These are phyloP conservation scores for Cheilosia grossa DNA, from an alignment of 2,888 invertebrate genomes.

Conservation along the genomic window DNA sequence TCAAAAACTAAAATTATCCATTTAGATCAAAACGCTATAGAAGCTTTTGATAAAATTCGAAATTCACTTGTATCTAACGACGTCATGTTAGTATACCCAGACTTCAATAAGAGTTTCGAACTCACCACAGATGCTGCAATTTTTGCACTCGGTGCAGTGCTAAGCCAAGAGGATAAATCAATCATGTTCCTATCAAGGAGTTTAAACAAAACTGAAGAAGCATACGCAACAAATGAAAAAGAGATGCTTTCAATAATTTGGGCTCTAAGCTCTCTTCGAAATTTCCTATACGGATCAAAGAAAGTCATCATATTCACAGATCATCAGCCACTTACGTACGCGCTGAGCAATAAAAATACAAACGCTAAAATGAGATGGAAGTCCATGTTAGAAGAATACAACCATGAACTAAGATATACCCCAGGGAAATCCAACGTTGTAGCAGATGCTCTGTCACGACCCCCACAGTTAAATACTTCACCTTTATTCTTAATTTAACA, in stretches of 20 bases:
- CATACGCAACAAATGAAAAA: conserved; percentile 29
- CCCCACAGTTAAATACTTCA: neutral
- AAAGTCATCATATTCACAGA: conserved; percentile 59
- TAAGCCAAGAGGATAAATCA: conserved; percentile 18
- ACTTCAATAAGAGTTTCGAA: conserved; percentile 75
- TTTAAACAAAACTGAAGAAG: conserved; percentile 24
- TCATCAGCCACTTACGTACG: conserved; percentile 45
- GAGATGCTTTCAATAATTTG: conserved; percentile 30
- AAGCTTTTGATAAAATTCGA: conserved; percentile 51
- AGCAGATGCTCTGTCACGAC: conserved; percentile 29
- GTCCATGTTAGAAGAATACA: conserved; percentile 40
- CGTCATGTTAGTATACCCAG: conserved; percentile 74
- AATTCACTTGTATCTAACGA: conserved; percentile 40
- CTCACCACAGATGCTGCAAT: conserved; percentile 47
- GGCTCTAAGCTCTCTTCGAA: conserved; percentile 27
- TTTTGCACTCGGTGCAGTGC: conserved; percentile 60
- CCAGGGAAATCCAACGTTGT: conserved; percentile 46
- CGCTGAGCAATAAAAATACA: conserved; percentile 38
- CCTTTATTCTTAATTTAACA: neutral
- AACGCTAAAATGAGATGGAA: conserved; percentile 53
- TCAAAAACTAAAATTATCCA: conserved; percentile 41
- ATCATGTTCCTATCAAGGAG: conserved; percentile 43
- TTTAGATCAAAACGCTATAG: conserved; percentile 30
- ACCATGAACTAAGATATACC: conserved; percentile 42
- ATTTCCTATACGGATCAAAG: conserved; percentile 42